Percentiles rank a stretch among this genome's conserved stretches.
phyloP scores from a whole-genome alignment of 2,888 invertebrate species.

The Criorhina ranunculi region DNA sequence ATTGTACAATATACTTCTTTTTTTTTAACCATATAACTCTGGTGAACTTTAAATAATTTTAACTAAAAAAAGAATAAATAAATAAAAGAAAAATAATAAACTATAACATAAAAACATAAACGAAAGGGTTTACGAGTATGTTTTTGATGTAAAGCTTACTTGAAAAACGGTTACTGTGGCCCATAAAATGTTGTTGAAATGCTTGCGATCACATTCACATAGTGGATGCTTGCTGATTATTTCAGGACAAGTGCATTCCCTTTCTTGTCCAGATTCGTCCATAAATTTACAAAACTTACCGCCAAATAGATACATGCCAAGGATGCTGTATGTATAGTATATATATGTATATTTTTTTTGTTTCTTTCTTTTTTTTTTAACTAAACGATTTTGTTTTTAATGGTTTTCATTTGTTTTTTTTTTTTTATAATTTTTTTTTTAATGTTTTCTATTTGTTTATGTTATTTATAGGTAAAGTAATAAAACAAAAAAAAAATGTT shows the following conservation, averaged over 20 bases:
- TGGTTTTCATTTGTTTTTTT: slow-evolving; percentile 63
- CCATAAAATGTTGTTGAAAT: slow-evolving; percentile 99
- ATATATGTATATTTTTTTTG: slow-evolving; percentile 77
- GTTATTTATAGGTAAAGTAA: slow-evolving; percentile 39
- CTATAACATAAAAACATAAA: slow-evolving; percentile 32
- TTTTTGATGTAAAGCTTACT: slow-evolving; percentile 87
- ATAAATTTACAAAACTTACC: slow-evolving; percentile 99
- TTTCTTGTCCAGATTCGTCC: slow-evolving; percentile 92
- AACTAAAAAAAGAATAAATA: slow-evolving; percentile 20
- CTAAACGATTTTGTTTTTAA: slow-evolving; percentile 53
- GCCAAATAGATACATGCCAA: slow-evolving; percentile 99
- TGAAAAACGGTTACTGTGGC: slow-evolving; percentile 98
- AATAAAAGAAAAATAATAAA: slow-evolving; percentile 44
- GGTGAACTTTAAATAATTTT: slow-evolving; percentile 10
- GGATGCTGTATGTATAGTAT: slow-evolving; percentile 90
- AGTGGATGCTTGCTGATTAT: slow-evolving; percentile 94
- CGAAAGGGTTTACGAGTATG: slow-evolving; percentile 53
- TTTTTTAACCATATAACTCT: slow-evolving; percentile 4
- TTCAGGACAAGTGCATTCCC: slow-evolving; percentile 97
- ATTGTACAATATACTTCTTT: slow-evolving; percentile 8
- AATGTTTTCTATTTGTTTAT: slow-evolving; percentile 75
- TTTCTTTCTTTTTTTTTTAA: slow-evolving; percentile 62
- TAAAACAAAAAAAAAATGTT: slow-evolving; percentile 63
- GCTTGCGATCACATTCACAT: slow-evolving; percentile 98
- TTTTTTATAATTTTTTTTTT: slow-evolving; percentile 60